A percentile compares a stretch with the other conserved stretches of the same genome.
Evolutionary conservation across 2,797 vertebrate species (phyloP).

Genomic region (Etheostoma perlongum): DNA sequence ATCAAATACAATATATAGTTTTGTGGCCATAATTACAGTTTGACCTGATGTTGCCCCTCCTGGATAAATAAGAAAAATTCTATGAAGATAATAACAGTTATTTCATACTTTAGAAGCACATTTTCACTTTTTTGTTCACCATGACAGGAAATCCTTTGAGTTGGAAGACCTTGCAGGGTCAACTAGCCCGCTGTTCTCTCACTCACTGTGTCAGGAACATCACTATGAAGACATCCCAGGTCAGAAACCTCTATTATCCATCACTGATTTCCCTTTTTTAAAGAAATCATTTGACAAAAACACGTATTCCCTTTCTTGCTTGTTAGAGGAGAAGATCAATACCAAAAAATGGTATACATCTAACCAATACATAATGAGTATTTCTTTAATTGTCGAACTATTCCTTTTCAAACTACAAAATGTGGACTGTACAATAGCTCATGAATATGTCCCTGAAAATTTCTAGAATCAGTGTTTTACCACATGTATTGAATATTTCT

Average conservation of each 20-base stretch:
- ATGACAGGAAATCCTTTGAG: conserved; percentile 91
- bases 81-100: background rate
- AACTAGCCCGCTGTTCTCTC: conserved; percentile 84
- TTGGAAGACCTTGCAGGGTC: conserved; percentile 90
- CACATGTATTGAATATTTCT: background rate
- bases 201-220: conserved; percentile 92
- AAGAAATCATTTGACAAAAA: background rate
- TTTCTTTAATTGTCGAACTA: background rate
- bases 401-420: background rate
- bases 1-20: background rate
- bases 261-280: background rate
- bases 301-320: background rate
- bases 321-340: background rate
- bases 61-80: background rate
- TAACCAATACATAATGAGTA: background rate
- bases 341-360: background rate
- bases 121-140: background rate
- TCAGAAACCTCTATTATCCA: conserved; percentile 37
- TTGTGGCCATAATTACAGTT: background rate
- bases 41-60: background rate
- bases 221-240: conserved; percentile 95
- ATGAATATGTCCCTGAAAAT: background rate
- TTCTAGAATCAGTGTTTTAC: background rate
- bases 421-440: background rate
- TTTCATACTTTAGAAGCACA: background rate